phyloP scores from a whole-genome alignment of 2,113 vertebrate genomes.

The Megaleporinus macrocephalus region DNA sequence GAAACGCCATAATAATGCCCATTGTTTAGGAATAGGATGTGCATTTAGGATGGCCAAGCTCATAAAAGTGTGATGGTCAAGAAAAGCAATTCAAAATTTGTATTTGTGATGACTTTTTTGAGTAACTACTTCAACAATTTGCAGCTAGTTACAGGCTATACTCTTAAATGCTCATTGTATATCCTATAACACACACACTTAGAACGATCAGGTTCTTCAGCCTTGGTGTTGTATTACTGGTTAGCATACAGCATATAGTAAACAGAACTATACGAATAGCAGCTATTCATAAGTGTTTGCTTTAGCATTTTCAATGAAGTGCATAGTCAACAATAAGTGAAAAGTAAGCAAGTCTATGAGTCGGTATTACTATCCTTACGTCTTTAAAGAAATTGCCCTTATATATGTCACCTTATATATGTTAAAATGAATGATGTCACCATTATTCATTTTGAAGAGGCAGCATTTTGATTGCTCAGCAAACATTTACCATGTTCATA shows the following conservation, averaged over 20 bases:
- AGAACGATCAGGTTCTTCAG: background rate
- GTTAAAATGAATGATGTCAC: too few species aligned
- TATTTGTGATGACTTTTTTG: too few species aligned
- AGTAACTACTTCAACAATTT: too few species aligned
- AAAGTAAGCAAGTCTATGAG: background rate
- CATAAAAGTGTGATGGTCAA: too few species aligned
- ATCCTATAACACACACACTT: background rate
- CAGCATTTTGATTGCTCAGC: background rate
- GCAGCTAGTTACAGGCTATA: background rate
- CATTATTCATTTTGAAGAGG: background rate
- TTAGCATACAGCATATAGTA: background rate
- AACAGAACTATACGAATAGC: background rate
- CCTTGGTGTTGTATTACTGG: background rate
- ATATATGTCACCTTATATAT: background rate
- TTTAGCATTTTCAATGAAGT: background rate
- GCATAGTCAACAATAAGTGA: background rate
- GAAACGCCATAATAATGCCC: too few species aligned
- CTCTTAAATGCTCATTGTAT: background rate
- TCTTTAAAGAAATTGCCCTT: background rate
- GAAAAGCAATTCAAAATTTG: too few species aligned
- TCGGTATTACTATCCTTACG: background rate
- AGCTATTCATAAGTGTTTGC: background rate
- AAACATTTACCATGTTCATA: background rate
- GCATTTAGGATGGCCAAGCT: too few species aligned
- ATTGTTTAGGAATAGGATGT: too few species aligned